Base-by-base conservation (phyloP, 1,140 invertebrate species). In the Thereuonema tuberculata region DNA sequence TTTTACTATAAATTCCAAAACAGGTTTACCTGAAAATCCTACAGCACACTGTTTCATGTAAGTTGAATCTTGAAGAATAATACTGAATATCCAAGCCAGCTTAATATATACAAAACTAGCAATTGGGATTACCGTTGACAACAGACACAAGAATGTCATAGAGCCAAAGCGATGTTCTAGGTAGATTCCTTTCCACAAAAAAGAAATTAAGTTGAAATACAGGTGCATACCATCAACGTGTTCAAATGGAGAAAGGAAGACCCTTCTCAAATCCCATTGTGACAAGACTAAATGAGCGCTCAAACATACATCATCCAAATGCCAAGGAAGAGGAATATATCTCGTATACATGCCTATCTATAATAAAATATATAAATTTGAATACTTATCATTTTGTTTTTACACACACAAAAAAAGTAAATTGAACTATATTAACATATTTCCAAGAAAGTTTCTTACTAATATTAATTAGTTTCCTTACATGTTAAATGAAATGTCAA, bases 171-270 rank as follows among this genome's bases (percentile, higher is more conserved):
- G 72, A 3, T 70, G 72, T 67, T 86, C 84, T 1, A 82, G 66
- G 26, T 74, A 64, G 28, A 70, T 70, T 9, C 83, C 84, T 74
- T 86, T 86, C 24, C 80, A 69, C 9, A 84, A 69, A 43, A 85
- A 80, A 1, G 84, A 85, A 17, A 79, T 69, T 84, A 86, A 86
- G 65, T 86, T 86, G 67, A 83, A 85, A 67, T 85, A 86, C 0
- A 86, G 73, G 72, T 86, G 84, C 78, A 83, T 81, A 63, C 85
- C 84, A 53, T 83, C 78, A 1, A 74, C 81, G 73, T 86, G 84
- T 68, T 81, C 82, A 62, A 86, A 76, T 15, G 79, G 74, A 1
- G 80, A 80, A 5, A 82, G 62, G 12, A 85, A 55, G 17, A 86
- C 74, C 15, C 81, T 72, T 21, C 70, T 66, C 72, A 78, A 85